Evolutionary conservation across 2,888 invertebrate species (phyloP), one percentile per base, ranked within the genome.

Genomic region (Ctenicera cuprea): DNA sequence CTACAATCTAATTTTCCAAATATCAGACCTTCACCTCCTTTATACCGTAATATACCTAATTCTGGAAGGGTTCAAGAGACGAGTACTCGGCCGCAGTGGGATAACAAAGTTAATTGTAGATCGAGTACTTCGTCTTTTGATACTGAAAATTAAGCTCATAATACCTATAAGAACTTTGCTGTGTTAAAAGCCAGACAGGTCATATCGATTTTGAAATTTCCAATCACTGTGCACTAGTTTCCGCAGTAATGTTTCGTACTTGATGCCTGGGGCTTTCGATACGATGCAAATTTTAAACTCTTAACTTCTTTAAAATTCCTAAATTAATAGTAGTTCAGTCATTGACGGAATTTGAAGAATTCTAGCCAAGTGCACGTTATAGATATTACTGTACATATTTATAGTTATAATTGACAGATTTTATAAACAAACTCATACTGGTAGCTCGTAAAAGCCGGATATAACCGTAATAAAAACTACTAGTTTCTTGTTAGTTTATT

Each of bases 111-210:
- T 68, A 68, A 68, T 68, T 59, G 38, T 48, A 18, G 5, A 38
- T 30, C 30, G 12, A 65, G 59, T 68, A 45, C 57, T 59, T 45
- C 45, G 38, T 59, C 14, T 69, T 18, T 38, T 20, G 69, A 45
- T 38, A 61, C 62, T 16, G 68, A 68, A 68, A 68, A 61, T 61
- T 62, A 37, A 62, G 50, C 38, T 43, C 2, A 26, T 48, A 62
- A 69, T 69, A 50, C 62, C 52, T 18, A 0, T 20, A 61, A 62
- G 69, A 62, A 62, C 59, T 69, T 62, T 52, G 41, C 62, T 38
- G 18, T 45, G 50, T 62, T 69, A 69, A 69, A 69, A 37, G 69
- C 69, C 62, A 69, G 69, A 69, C 69, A 59, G 69, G 69, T 62
- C 45, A 52, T 62, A 69, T 69, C 50, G 69, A 69, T 69, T 62